Percentiles rank a stretch among this genome's conserved stretches.
Evolutionary conservation across 2,888 invertebrate species (phyloP).

Genomic region (Atethmia centrago): DNA sequence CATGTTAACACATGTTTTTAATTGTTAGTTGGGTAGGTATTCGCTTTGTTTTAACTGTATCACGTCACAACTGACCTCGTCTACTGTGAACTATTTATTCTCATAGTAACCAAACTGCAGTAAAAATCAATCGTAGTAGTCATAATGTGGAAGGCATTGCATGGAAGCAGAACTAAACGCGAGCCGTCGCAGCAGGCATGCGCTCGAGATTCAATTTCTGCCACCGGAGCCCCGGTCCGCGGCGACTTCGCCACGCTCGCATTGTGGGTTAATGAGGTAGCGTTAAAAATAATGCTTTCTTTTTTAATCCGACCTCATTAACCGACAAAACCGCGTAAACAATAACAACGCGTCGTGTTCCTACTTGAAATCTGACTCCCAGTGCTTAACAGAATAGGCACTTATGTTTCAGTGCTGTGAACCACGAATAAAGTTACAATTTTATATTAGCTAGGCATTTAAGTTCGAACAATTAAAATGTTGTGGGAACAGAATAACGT

Average conservation of each 20-base stretch:
- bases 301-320: conserved; percentile 84
- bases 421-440: conserved; percentile 54
- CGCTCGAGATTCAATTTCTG: conserved; percentile 85
- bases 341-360: conserved; percentile 65
- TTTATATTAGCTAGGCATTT: conserved; percentile 33
- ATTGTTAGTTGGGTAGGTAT: neutral
- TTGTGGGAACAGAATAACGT: conserved; percentile 31
- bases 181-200: conserved; percentile 78
- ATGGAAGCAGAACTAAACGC: conserved; percentile 84
- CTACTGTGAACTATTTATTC: conserved; percentile 21
- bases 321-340: conserved; percentile 76
- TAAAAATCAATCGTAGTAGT: conserved; percentile 36
- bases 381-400: conserved; percentile 65
- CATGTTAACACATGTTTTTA: too few relatives aligned
- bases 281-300: conserved; percentile 66
- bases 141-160: conserved; percentile 63
- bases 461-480: conserved; percentile 34
- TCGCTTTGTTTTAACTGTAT: conserved; percentile 12
- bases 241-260: conserved; percentile 72
- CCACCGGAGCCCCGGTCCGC: conserved; percentile 76
- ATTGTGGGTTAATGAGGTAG: conserved; percentile 72
- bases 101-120: neutral
- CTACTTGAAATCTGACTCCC: conserved; percentile 78
- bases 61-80: neutral
- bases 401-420: conserved; percentile 54